A percentile compares a stretch with the other conserved stretches of the same genome.
These are phyloP conservation scores for Lasioglossum figueresi DNA, from an alignment of 2,888 invertebrate genomes.

Conservation along the genomic window DNA sequence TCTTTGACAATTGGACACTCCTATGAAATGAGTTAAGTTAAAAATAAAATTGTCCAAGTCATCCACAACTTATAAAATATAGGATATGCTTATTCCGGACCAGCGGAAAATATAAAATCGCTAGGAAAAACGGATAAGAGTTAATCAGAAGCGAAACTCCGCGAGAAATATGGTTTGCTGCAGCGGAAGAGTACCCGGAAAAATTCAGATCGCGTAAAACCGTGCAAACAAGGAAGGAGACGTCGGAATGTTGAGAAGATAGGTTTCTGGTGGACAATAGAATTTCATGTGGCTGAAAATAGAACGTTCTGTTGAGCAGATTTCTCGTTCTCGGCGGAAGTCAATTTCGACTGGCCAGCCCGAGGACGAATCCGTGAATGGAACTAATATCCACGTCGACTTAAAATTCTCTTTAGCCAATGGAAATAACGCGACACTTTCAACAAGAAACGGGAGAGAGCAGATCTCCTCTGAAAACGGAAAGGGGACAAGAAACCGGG, in stretches of 20 bases:
- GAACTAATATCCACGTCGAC: constrained; percentile 23
- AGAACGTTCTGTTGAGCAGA: background rate
- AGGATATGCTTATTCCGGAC: background rate
- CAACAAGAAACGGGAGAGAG: background rate
- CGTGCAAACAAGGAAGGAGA: background rate
- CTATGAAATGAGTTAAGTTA: background rate
- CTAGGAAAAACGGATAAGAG: too few relatives aligned
- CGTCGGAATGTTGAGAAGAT: background rate
- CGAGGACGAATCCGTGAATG: constrained; percentile 20
- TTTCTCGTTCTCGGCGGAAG: background rate
- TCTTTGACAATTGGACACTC: background rate
- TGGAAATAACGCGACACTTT: constrained; percentile 21
- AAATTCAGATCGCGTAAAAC: background rate
- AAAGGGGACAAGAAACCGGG: background rate
- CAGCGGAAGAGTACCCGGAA: background rate
- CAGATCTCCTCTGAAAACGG: background rate
- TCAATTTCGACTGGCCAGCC: constrained; percentile 2
- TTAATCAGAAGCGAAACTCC: background rate
- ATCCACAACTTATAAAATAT: background rate
- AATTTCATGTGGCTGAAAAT: background rate
- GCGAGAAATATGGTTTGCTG: background rate
- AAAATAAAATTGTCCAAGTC: background rate
- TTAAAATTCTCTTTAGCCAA: constrained; percentile 32
- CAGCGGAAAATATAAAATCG: background rate
- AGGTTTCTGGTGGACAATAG: constrained; percentile 5